Base-by-base conservation (phyloP, 2,113 vertebrate species). In the Bujurquina vittata region DNA sequence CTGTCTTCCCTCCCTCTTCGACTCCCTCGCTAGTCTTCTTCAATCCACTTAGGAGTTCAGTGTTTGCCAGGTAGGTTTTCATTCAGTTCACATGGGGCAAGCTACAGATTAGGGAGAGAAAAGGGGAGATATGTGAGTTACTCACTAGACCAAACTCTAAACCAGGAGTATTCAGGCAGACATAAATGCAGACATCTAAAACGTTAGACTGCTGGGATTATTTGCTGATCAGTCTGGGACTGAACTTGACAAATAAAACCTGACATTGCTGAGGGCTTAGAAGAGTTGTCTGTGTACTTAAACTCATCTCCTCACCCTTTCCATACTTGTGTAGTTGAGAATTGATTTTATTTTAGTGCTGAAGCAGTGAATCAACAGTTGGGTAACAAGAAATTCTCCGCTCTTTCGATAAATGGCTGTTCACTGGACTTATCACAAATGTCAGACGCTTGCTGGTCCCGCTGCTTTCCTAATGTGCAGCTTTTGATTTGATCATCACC, bases 21-120 rank as follows among this genome's bases (percentile, higher is more conserved):
- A 63, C 84, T 91, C 82, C 88, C 81, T 91, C 79, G 49, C 87
- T 83, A 77, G 88, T 77, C 87, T 49, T 69, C 85, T 90, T 85
- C 90, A 94, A 94, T 94, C 94, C 92, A 92, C 85, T 95, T 94
- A 95, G 85, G 22, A 56, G 49, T 37, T 56, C 49, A 43, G 59
- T 29, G 86, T 88, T 74, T 81, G 77, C 84, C 86, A 75, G 88
- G 81, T 72, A 57, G 83, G 79, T 87, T 87, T 85, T 83, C 81
- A 80, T 79, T 89, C 79, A 89, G 86, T 85, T 87, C 90, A 89
- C 59, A 29, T 80, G 5, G 82, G 89, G 84, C 67, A 84, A 59
- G 72, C 86, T 90, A 60, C 83, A 87, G 83, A 78, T 35, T 10
- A 73, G 57, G 87, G 37, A 83, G 61, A 90, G 72, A 87, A 77